Evolutionary conservation across 2,888 invertebrate genomes (phyloP).

Genomic region (Fragum fragum): DNA sequence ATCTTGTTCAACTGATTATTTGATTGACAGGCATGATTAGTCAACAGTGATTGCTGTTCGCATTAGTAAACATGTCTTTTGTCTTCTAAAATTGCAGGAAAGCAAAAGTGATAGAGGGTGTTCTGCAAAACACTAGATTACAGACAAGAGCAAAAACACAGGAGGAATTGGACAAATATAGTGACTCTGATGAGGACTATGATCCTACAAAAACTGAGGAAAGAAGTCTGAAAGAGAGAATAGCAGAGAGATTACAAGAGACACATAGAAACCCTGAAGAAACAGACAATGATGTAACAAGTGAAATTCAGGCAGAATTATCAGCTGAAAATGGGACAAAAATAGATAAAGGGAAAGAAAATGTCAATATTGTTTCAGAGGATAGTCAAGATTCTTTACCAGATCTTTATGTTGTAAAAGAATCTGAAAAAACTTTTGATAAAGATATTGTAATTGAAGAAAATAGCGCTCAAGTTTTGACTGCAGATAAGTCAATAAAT

Average conservation of each 20-base stretch:
- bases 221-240: constrained; percentile 47
- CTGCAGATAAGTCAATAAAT: background rate
- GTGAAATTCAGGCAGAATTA: background rate
- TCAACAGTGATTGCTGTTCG: no score
- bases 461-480: background rate
- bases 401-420: background rate
- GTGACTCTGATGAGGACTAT: constrained; percentile 57
- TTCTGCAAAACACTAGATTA: constrained; percentile 65
- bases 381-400: background rate
- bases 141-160: constrained; percentile 43
- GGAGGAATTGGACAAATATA: constrained; percentile 49
- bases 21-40: no score
- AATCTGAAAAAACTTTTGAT: background rate
- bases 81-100: constrained; percentile 66
- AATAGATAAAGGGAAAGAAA: background rate
- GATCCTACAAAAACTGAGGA: constrained; percentile 44
- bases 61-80: no score
- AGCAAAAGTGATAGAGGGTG: constrained; percentile 72
- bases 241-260: constrained; percentile 38
- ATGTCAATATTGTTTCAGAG: background rate
- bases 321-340: background rate
- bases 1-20: no score
- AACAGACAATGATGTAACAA: background rate
- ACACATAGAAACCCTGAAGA: background rate
- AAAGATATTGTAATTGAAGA: background rate